phyloP scores from a whole-genome alignment of 1,140 invertebrate species.

The Apis mellifera region DNA sequence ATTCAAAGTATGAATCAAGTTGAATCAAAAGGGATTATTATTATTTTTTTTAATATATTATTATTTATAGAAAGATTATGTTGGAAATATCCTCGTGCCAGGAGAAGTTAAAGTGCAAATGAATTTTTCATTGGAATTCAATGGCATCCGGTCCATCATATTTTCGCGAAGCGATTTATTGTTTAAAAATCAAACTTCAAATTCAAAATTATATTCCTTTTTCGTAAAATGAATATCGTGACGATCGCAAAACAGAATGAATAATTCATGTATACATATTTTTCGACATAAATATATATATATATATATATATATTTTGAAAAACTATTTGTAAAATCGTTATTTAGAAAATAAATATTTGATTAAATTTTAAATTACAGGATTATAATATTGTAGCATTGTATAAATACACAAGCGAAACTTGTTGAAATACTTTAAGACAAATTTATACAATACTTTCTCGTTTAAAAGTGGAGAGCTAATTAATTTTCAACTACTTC shows the following conservation, averaged over 20 bases:
- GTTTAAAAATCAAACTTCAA: constrained; percentile 16
- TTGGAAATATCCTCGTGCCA: background rate
- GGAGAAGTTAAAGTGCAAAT: background rate
- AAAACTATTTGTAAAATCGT: no score
- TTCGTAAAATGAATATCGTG: background rate
- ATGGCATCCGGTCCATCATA: background rate
- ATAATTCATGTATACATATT: constrained; percentile 9
- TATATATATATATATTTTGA: no score
- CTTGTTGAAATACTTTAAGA: background rate
- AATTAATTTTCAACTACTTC: background rate
- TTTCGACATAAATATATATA: background rate
- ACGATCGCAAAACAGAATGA: background rate
- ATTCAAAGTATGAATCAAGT: background rate
- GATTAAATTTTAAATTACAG: no score
- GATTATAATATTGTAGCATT: no score
- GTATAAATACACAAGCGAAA: background rate
- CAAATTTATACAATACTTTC: background rate
- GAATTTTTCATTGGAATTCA: background rate
- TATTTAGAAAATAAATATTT: no score
- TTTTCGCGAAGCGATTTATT: background rate
- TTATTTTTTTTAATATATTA: background rate
- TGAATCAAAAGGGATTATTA: background rate
- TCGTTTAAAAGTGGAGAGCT: background rate
- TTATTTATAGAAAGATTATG: background rate
- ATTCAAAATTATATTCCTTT: background rate